Conservation (phyloP, 2,113 vertebrate species). For the Saguinus midas region DNA sequence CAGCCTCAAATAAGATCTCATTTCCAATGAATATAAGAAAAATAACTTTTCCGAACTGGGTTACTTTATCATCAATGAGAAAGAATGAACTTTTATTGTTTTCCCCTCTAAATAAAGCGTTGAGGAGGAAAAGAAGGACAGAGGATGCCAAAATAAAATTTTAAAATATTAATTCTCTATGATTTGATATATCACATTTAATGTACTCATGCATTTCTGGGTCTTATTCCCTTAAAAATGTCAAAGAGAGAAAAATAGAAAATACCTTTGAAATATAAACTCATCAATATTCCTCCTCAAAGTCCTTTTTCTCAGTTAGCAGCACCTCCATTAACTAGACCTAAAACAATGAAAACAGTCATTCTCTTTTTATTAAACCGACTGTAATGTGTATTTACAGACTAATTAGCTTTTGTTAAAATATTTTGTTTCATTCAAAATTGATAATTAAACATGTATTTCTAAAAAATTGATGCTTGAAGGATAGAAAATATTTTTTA, state of each 20-base stretch:
- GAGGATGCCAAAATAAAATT: neutral
- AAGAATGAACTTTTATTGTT: neutral
- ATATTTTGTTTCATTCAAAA: neutral
- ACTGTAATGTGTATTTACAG: neutral
- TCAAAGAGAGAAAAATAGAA: constrained; percentile 38
- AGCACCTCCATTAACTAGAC: neutral
- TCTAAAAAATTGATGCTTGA: neutral
- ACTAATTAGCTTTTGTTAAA: neutral
- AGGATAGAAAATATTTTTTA: neutral
- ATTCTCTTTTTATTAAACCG: neutral
- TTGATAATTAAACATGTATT: neutral
- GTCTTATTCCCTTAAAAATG: constrained; percentile 31
- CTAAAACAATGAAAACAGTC: neutral
- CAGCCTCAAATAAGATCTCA: constrained; percentile 34
- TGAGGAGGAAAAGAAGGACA: neutral
- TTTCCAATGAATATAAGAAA: constrained; percentile 59
- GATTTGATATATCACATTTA: constrained; percentile 48
- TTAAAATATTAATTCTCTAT: neutral
- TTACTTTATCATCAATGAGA: constrained; percentile 47
- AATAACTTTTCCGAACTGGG: constrained; percentile 30
- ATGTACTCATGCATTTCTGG: neutral
- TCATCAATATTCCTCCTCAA: neutral
- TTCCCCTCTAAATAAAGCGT: neutral
- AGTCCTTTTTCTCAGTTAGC: neutral
- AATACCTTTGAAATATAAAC: neutral